These are phyloP conservation scores for Arrhopalites spinosus DNA, from an alignment of 2,888 invertebrate species.

Conservation along the genomic window DNA sequence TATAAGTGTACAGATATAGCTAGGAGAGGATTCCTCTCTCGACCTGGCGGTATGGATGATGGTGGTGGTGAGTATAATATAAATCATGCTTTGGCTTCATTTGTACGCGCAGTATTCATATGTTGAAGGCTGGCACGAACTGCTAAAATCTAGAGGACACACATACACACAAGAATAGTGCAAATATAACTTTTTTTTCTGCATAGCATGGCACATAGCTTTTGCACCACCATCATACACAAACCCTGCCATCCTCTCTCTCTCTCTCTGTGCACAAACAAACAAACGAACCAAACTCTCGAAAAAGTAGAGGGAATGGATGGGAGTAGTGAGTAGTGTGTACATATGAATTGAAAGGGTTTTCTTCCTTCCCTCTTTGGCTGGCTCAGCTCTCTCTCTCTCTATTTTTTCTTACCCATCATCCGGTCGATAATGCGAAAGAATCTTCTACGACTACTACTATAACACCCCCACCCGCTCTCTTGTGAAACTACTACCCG, in stretches of 20 bases:
- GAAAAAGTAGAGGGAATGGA: background rate
- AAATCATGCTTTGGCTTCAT: conserved; percentile 21
- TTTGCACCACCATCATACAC: too few relatives aligned
- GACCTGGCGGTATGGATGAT: background rate
- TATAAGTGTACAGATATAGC: background rate
- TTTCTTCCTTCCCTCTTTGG: conserved; percentile 16
- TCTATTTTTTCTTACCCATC: conserved; percentile 21
- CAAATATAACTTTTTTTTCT: conserved; percentile 17
- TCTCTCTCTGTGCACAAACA: background rate
- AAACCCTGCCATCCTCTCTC: too few relatives aligned
- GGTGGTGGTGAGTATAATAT: conserved; percentile 11
- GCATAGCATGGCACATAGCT: background rate
- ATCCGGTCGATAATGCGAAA: conserved; percentile 34
- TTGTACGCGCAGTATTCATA: background rate
- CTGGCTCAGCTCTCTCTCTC: conserved; percentile 7
- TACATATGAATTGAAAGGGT: conserved; percentile 2
- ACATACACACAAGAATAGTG: background rate
- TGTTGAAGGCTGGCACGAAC: conserved; percentile 21
- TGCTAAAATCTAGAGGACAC: conserved; percentile 14
- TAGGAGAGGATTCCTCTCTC: too few relatives aligned
- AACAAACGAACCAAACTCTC: background rate
- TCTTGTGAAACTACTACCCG: conserved; percentile 22
- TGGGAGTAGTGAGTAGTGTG: background rate
- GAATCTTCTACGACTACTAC: conserved; percentile 27
- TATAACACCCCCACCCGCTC: conserved; percentile 33